Percentiles rank a stretch among this genome's conserved stretches.
Conservation (phyloP, 2,888 invertebrate genomes). For the Theristus sp. region DNA sequence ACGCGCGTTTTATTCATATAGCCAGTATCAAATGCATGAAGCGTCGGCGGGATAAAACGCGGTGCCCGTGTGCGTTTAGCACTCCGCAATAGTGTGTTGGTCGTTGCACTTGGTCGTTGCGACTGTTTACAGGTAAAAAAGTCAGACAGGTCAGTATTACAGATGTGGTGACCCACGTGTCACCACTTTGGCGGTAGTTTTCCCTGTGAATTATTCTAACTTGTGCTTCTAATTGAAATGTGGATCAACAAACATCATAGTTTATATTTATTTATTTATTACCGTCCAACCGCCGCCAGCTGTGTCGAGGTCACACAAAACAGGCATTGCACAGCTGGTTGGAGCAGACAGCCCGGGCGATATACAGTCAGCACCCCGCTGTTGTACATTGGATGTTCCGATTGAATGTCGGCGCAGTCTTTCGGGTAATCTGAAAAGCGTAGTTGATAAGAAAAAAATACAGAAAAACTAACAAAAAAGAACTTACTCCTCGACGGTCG, state of each 20-base stretch:
- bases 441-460: not conserved
- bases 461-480: not conserved
- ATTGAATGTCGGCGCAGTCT: constrained; percentile 1
- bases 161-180: too few relatives aligned
- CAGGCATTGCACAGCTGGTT: not conserved
- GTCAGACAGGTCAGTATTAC: too few relatives aligned
- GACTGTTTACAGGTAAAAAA: too few relatives aligned
- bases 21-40: too few relatives aligned
- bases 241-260: not conserved
- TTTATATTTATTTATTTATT: not conserved
- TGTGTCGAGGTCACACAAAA: constrained; percentile 7
- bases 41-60: too few relatives aligned
- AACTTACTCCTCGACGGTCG: not conserved
- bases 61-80: too few relatives aligned
- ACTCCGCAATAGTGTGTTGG: too few relatives aligned
- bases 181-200: too few relatives aligned
- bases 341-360: not conserved
- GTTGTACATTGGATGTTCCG: not conserved
- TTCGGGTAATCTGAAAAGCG: not conserved
- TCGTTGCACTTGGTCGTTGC: too few relatives aligned
- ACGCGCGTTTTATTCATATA: too few relatives aligned
- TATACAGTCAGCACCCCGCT: not conserved
- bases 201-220: too few relatives aligned
- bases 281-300: not conserved
- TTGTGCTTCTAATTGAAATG: not conserved